These are phyloP conservation scores for Drosophila paracracens DNA, from an alignment of 2,888 invertebrate genomes.

Conservation along the genomic window DNA sequence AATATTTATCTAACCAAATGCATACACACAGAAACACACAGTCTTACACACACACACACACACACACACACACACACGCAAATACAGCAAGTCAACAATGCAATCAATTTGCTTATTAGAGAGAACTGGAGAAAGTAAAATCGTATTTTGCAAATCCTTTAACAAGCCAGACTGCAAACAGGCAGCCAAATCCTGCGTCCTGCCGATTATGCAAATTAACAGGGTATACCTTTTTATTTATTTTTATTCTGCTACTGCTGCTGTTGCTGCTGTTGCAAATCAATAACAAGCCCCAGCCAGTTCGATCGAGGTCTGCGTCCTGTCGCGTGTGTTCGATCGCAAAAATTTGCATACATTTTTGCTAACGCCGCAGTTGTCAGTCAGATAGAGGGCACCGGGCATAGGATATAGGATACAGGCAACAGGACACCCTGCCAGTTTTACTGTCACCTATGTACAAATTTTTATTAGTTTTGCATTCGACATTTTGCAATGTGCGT, in stretches of 20 bases:
- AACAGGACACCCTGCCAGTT: conserved; percentile 29
- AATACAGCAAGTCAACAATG: conserved; percentile 68
- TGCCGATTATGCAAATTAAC: conserved; percentile 75
- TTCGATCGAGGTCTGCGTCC: conserved; percentile 31
- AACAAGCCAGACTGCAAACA: conserved; percentile 63
- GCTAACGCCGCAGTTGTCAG: conserved; percentile 37
- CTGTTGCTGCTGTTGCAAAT: conserved; percentile 36
- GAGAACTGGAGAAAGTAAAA: conserved; percentile 57
- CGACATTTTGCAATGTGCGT: conserved; percentile 54
- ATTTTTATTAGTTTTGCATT: conserved; percentile 73
- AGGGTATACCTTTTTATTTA: conserved; percentile 35
- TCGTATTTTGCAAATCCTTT: conserved; percentile 70
- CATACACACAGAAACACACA: conserved; percentile 35
- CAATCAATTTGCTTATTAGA: conserved; percentile 67
- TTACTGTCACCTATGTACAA: conserved; percentile 67
- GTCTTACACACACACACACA: conserved; percentile 16
- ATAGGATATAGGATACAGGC: not conserved
- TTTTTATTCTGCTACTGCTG: conserved; percentile 1
- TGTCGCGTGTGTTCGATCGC: conserved; percentile 41
- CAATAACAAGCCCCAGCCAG: conserved; percentile 62
- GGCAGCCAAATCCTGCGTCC: conserved; percentile 41
- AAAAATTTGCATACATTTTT: conserved; percentile 69
- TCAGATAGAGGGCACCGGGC: not conserved
- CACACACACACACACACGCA: conserved; percentile 7
- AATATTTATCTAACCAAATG: conserved; percentile 73